Conservation (phyloP, 2,797 vertebrate genomes). For the Artibeus jamaicensis region DNA sequence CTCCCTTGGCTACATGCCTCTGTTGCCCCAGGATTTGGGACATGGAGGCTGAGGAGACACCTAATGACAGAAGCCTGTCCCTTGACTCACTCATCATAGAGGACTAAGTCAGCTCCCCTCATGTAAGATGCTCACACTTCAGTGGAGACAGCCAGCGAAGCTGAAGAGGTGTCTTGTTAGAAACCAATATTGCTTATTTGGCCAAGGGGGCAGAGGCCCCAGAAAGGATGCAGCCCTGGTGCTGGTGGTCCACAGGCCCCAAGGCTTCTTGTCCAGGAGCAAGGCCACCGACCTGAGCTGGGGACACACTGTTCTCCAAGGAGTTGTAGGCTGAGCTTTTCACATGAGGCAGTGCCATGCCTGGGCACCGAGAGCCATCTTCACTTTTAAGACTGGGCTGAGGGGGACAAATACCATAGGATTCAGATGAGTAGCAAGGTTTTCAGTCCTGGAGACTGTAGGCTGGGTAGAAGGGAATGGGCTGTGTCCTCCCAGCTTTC, state of each 20-base stretch:
- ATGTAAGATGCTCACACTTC: background rate
- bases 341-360: background rate
- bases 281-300: background rate
- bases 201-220: background rate
- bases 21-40: background rate
- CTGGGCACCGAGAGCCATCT: background rate
- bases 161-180: background rate
- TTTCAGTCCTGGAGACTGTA: background rate
- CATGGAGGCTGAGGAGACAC: background rate
- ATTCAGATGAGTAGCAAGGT: background rate
- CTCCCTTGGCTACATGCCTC: background rate
- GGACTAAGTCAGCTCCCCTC: background rate
- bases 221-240: background rate
- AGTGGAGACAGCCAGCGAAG: background rate
- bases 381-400: background rate
- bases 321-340: background rate
- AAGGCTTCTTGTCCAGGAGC: background rate
- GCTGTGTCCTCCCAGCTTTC: background rate
- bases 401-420: background rate
- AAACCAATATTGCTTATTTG: background rate
- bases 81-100: background rate
- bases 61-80: background rate
- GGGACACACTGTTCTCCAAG: background rate
- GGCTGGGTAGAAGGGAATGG: background rate
- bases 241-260: background rate